Evolutionary conservation across 2,113 vertebrate species (phyloP), one percentile per base, ranked within the genome.

Genomic region (Chloebia gouldiae): DNA sequence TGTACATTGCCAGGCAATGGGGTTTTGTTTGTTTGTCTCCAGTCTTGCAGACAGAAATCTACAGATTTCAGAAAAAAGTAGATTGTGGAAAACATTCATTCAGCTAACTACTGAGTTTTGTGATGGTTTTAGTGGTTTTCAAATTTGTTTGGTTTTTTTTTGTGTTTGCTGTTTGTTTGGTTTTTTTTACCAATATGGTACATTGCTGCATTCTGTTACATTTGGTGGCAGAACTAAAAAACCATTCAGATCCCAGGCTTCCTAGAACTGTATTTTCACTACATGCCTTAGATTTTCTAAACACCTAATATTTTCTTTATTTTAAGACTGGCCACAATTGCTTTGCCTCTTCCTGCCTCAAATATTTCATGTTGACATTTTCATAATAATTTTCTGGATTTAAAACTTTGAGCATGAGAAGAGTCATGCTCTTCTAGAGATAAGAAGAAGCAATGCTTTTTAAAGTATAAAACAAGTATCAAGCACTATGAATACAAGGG

Each of bases 1-100:
- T 98, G 98, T 98, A 97, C 97, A 97, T 98, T 98, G 98, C 98
- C 98, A 98, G 97, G 97, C 98, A 85, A 90, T 96, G 95, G 85
- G 96, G 17, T 65, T 91, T 95, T 92, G 63, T 81, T 86, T 88
- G 78, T 80, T 89, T 77, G 63, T 53, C 95, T 94, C 81, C 84
- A 70, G 4, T 93, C 79, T 82, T 80, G 65, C 56, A 95, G 70
- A 47, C 51, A 84, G 54, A 91, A 95, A 76, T 88, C 35, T 91
- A 44, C 54, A 80, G 61, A 93, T 92, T 92, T 90, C 37, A 64
- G 79, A 78, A 70, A 79, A 27, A 86, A 88, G n/a, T 35, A 30
- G 25, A 24, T 68, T 64, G 45, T 68, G 72, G 86, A 81, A 85
- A 81, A 25, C 60, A 49, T 90, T 61, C 14, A 0, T 83, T 72